Percentiles rank a stretch among this genome's conserved stretches.
These are phyloP conservation scores for Leptinotarsa undecemlineata DNA, from an alignment of 1,140 invertebrate species.

Conservation along the genomic window DNA sequence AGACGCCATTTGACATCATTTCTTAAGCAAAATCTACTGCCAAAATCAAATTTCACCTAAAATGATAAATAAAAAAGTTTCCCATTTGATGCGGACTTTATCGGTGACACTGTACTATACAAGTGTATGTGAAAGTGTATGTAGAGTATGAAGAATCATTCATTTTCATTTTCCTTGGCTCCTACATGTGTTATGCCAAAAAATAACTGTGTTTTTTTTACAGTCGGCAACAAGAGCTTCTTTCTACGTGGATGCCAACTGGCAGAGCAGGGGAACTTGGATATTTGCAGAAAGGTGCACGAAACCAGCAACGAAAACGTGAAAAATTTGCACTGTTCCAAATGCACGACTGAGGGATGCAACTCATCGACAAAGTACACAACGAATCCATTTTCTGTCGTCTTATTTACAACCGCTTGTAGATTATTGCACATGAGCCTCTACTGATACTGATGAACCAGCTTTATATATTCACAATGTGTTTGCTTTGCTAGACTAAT, in stretches of 20 bases:
- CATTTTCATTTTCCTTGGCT: too few relatives aligned
- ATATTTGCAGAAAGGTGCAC: slow-evolving; percentile 43
- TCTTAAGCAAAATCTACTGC: too few relatives aligned
- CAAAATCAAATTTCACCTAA: too few relatives aligned
- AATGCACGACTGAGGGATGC: slow-evolving; percentile 40
- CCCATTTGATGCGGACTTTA: too few relatives aligned
- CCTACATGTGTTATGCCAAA: too few relatives aligned
- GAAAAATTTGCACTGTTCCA: slow-evolving; percentile 37
- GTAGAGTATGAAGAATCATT: too few relatives aligned
- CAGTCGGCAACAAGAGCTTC: slow-evolving; percentile 39
- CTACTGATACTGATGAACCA: background rate
- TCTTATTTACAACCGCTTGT: background rate
- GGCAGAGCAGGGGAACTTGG: slow-evolving; percentile 36
- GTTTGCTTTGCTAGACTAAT: background rate
- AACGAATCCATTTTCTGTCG: background rate
- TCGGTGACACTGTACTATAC: too few relatives aligned
- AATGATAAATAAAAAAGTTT: too few relatives aligned
- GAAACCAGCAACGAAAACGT: slow-evolving; percentile 26
- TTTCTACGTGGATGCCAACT: slow-evolving; percentile 43
- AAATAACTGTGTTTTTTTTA: slow-evolving; percentile 30
- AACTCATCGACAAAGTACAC: slow-evolving; percentile 27
- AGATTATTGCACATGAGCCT: background rate
- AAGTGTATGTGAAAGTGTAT: too few relatives aligned
- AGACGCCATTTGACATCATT: too few relatives aligned
- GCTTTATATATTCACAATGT: background rate